Percentiles rank a stretch among this genome's conserved stretches.
phyloP scores from a whole-genome alignment of 2,113 vertebrate genomes.

The Protobothrops flavoviridis region DNA sequence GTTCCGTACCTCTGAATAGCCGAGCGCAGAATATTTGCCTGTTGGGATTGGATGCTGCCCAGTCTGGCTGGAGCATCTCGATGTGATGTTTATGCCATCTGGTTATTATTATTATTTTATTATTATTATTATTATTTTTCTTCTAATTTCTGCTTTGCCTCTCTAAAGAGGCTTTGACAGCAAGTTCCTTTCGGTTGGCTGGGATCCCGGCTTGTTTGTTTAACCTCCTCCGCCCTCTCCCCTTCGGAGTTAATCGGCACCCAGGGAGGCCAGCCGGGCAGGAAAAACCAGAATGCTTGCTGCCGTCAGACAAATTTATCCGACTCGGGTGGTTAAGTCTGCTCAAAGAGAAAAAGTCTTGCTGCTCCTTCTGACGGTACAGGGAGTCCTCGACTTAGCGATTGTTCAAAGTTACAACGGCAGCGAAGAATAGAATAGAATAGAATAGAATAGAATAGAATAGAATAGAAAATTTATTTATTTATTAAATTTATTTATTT shows the following conservation, averaged over 20 bases:
- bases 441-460: too few relatives aligned
- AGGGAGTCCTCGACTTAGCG: too few relatives aligned
- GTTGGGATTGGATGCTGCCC: conserved; percentile 7
- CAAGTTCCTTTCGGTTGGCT: conserved; percentile 29
- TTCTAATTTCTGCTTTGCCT: conserved; percentile 11
- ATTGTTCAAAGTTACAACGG: too few relatives aligned
- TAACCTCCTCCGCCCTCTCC: conserved; percentile 18
- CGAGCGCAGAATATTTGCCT: conserved; percentile 9
- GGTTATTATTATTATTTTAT: neutral
- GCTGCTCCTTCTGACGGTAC: too few relatives aligned
- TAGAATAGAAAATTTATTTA: too few relatives aligned
- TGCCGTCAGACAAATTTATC: neutral
- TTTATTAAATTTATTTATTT: too few relatives aligned
- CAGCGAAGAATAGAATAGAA: too few relatives aligned
- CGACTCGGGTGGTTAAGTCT: neutral
- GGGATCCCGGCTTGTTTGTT: neutral
- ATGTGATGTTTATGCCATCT: conserved; percentile 24
- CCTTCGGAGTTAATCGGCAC: conserved; percentile 19
- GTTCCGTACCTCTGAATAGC: neutral
- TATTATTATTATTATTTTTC: too few relatives aligned
- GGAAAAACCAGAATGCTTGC: neutral
- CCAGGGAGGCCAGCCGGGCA: neutral
- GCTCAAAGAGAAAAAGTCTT: neutral
- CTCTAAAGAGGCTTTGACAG: conserved; percentile 31
- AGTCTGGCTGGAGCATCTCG: neutral